phyloP scores from a whole-genome alignment of 1,140 invertebrate species.

The Apis florea region DNA sequence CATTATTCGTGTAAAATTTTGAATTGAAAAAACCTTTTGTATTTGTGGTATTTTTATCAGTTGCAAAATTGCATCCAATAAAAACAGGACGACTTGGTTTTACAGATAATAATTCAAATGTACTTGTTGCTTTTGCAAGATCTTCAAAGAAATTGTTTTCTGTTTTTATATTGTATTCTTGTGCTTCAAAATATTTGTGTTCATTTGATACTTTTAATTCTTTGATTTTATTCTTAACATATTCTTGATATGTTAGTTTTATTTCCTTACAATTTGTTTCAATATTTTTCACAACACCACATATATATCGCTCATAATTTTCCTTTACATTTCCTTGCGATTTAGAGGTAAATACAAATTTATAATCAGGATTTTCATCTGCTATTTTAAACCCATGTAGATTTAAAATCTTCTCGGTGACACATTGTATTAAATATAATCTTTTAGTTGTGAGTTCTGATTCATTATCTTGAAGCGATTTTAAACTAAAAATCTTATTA shows the following conservation, averaged over 20 bases:
- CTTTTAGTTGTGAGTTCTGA: constrained; percentile 73
- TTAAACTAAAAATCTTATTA: constrained; percentile 51
- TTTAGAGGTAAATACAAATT: constrained; percentile 77
- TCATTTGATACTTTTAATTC: constrained; percentile 74
- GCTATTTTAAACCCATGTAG: constrained; percentile 64
- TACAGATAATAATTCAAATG: constrained; percentile 84
- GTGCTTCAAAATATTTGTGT: constrained; percentile 69
- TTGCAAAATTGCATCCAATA: constrained; percentile 69
- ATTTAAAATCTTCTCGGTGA: constrained; percentile 74
- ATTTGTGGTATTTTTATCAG: constrained; percentile 73
- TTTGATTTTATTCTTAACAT: constrained; percentile 66
- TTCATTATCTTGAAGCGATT: constrained; percentile 60
- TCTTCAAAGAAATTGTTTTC: constrained; percentile 70
- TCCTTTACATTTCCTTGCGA: constrained; percentile 71
- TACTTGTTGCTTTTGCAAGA: constrained; percentile 83
- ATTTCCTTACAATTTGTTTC: constrained; percentile 78
- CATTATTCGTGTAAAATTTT: not conserved
- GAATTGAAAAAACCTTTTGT: constrained; percentile 61
- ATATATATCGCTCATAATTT: constrained; percentile 70
- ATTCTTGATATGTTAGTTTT: constrained; percentile 73
- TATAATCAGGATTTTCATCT: constrained; percentile 59
- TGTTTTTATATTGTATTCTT: constrained; percentile 45
- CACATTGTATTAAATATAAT: constrained; percentile 72
- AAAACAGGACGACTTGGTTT: constrained; percentile 81
- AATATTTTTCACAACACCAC: constrained; percentile 79